phyloP scores from a whole-genome alignment of 2,888 invertebrate species.

The Drosophila demipolita region DNA sequence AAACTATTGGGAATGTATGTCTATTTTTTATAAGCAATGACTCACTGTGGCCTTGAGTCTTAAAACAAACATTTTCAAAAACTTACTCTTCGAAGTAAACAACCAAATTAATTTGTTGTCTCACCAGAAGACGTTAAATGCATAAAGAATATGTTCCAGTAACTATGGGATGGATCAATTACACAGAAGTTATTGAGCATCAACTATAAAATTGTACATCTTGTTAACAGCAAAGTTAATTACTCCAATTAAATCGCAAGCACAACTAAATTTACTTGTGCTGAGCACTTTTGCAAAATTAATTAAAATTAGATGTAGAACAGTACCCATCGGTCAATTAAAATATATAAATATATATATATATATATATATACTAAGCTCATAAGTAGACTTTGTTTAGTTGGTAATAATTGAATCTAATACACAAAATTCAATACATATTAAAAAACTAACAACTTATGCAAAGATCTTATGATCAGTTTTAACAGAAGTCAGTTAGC shows the following conservation, averaged over 20 bases:
- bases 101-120: background rate
- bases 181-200: conserved; percentile 8
- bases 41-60: background rate
- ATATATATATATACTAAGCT: conserved; percentile 1
- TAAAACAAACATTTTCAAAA: background rate
- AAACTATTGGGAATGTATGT: background rate
- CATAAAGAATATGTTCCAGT: background rate
- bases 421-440: background rate
- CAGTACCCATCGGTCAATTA: background rate
- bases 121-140: background rate
- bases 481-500: background rate
- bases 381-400: conserved; percentile 32
- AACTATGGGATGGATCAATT: background rate
- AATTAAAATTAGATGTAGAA: background rate
- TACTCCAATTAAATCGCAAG: background rate
- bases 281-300: too few species aligned
- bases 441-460: background rate
- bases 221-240: background rate
- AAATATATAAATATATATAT: too few species aligned
- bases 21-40: background rate
- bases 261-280: background rate
- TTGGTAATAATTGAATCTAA: background rate
- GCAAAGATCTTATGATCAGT: background rate
- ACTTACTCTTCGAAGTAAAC: background rate
- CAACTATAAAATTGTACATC: conserved; percentile 1